Evolutionary conservation across 2,888 invertebrate species (phyloP), one percentile per base, ranked within the genome.

Genomic region (Trachelus tabidus): DNA sequence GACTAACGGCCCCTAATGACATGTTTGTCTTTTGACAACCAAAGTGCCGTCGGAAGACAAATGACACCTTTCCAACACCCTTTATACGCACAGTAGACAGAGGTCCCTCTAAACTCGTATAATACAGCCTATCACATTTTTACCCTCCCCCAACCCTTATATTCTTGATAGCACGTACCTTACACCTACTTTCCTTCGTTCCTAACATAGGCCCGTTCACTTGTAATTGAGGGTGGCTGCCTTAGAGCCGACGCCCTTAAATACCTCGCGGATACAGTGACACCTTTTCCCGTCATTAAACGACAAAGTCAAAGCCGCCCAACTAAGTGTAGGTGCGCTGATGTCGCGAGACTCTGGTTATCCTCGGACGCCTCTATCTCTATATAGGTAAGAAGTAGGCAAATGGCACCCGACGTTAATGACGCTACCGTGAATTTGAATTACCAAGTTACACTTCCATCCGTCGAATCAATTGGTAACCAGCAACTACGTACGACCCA

Each of bases 41-140:
- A 86, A 87, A 87, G 87, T 85, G 85, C 84, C 84, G 56, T 77
- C 79, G 85, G 85, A 87, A 87, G 87, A 87, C 87, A 87, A 87
- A 87, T 86, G 86, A 83, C 85, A 84, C 82, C 84, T 86, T 80
- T 77, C 69, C 75, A 75, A 73, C 40, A 15, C 30, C 30, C 71
- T 34, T 71, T 71, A 71, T 33, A 71, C 34, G 71, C 71, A 31
- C 30, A 12, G 56, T 56, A 56, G 34, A 35, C 34, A 11, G 15
- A 74, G 80, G 82, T 85, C 83, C 82, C 83, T 80, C 85, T 37
- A 23, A 75, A 40, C 69, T 77, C 77, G 80, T 56, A 56, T 76
- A 75, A 76, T 79, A 78, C 80, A 76, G 82, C 82, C 80, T 82
- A 75, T 69, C 75, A 73, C 78, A 76, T 69, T 69, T 76, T 77